Evolutionary conservation across 2,113 vertebrate species (phyloP).

Genomic region (Carettochelys insculpta): DNA sequence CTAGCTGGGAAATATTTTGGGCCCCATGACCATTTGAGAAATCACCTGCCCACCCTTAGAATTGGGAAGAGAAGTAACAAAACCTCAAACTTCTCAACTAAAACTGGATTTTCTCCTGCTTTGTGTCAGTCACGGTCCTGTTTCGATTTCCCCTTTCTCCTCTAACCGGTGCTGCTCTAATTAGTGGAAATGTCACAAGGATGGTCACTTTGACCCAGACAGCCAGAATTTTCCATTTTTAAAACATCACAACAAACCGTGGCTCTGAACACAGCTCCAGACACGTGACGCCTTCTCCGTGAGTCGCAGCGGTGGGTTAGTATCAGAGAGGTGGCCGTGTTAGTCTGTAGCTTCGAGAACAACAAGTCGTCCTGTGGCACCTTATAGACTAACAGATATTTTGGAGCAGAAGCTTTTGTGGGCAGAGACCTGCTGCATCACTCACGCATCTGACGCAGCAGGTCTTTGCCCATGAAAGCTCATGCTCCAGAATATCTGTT

Average conservation of each 20-base stretch:
- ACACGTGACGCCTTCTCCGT: too few relatives aligned
- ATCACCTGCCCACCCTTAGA: neutral
- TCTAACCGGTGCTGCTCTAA: neutral
- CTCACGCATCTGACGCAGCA: too few relatives aligned
- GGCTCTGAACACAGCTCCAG: too few relatives aligned
- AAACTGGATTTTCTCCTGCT: neutral
- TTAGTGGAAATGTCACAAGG: neutral
- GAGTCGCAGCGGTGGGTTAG: too few relatives aligned
- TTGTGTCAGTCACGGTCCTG: neutral
- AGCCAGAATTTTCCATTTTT: neutral
- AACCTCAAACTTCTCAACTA: neutral
- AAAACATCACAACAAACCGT: neutral
- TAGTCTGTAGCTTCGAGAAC: too few relatives aligned
- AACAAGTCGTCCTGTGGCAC: too few relatives aligned
- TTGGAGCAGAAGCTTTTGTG: too few relatives aligned
- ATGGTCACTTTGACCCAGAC: neutral
- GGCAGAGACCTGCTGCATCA: too few relatives aligned
- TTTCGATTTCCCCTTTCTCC: neutral
- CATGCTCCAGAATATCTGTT: too few relatives aligned
- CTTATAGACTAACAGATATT: too few relatives aligned
- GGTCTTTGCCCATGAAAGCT: too few relatives aligned
- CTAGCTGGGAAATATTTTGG: neutral
- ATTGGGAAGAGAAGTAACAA: neutral
- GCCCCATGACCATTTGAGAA: neutral
- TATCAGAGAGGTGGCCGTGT: too few relatives aligned